phyloP scores from a whole-genome alignment of 1,140 invertebrate species.

The Latrodectus geometricus region DNA sequence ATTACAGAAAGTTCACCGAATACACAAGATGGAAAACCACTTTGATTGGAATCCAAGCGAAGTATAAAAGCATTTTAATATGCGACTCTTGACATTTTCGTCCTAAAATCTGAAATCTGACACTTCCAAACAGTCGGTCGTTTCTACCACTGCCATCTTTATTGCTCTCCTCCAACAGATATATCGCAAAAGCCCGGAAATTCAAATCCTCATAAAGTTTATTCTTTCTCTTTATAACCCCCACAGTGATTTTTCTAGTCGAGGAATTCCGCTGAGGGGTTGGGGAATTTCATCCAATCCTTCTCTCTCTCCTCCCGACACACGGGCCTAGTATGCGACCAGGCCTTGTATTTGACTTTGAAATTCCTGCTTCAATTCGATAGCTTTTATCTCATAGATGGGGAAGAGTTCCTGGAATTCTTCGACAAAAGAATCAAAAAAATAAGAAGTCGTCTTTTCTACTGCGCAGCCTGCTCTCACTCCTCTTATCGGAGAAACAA shows the following conservation, averaged over 20 bases:
- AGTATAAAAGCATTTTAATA: too few species aligned
- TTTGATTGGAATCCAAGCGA: too few species aligned
- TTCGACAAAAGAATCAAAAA: not conserved
- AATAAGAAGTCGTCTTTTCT: not conserved
- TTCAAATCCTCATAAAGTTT: not conserved
- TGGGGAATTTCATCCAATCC: not conserved
- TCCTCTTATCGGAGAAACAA: constrained; percentile 32
- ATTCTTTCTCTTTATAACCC: not conserved
- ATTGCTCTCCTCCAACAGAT: not conserved
- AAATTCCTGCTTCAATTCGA: constrained; percentile 25
- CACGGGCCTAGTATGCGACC: not conserved
- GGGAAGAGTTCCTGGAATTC: constrained; percentile 18
- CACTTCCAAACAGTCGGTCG: not conserved
- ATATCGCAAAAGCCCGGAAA: not conserved
- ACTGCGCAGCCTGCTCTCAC: not conserved
- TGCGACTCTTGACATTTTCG: not conserved
- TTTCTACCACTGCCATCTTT: not conserved
- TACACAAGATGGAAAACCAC: too few species aligned
- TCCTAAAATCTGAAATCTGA: not conserved
- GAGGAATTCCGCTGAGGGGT: not conserved
- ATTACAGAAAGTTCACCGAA: too few species aligned
- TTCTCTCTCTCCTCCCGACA: not conserved
- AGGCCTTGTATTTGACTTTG: constrained; percentile 29
- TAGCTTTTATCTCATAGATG: constrained; percentile 9
- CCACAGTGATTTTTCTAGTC: not conserved